These are phyloP conservation scores for Anguilla japonica DNA, from an alignment of 2,113 vertebrate species.

Conservation along the genomic window DNA sequence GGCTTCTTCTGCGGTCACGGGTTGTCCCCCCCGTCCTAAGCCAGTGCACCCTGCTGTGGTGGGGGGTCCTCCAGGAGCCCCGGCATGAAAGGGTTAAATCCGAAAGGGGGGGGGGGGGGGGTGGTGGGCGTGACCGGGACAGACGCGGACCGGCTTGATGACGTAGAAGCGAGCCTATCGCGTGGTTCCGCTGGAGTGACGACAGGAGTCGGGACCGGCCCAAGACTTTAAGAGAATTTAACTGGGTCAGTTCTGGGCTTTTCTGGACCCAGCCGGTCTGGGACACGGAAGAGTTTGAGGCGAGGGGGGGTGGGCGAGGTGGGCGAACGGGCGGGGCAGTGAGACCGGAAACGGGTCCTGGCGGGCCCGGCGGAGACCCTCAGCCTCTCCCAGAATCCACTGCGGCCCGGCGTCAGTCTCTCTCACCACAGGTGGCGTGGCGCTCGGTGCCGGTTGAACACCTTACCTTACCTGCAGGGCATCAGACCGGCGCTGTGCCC, in stretches of 20 bases:
- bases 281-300: neutral
- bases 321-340: neutral
- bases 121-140: neutral
- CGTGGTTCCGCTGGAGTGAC: no score
- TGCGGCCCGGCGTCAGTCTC: slow-evolving; percentile 33
- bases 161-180: neutral
- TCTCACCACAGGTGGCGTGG: neutral
- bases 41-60: neutral
- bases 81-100: neutral
- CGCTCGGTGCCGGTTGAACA: neutral
- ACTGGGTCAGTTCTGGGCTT: no score
- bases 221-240: neutral
- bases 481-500: neutral
- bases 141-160: neutral
- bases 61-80: neutral
- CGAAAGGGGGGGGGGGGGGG: neutral
- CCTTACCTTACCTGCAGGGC: neutral
- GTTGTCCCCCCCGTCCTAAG: neutral
- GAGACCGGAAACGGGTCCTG: neutral
- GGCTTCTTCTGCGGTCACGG: neutral
- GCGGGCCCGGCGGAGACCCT: neutral
- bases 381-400: slow-evolving; percentile 29
- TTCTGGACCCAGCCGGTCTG: no score
- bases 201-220: neutral
- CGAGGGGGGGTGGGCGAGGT: neutral